Evolutionary conservation across 2,113 vertebrate species (phyloP).

Genomic region (Campylomormyrus tamandua): DNA sequence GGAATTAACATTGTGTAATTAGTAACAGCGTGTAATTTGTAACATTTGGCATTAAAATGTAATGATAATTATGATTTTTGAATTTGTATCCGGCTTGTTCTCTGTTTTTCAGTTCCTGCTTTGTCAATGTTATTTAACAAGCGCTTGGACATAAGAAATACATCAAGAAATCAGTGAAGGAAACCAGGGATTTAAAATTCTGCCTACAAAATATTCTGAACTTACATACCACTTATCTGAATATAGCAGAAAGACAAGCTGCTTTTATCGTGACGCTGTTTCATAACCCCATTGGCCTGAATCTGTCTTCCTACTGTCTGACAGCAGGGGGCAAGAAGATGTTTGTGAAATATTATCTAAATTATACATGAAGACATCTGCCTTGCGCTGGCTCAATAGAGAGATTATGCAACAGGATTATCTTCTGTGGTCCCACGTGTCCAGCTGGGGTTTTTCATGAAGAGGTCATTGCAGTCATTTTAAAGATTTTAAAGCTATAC

Average conservation of each 20-base stretch:
- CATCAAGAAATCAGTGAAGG: background rate
- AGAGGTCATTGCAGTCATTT: background rate
- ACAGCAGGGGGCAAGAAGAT: background rate
- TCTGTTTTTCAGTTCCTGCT: background rate
- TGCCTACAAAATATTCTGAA: background rate
- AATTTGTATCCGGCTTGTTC: background rate
- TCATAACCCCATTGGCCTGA: slow-evolving; percentile 8
- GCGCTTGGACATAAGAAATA: background rate
- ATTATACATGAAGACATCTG: slow-evolving; percentile 20
- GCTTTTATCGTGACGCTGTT: background rate
- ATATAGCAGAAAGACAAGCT: background rate
- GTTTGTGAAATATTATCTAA: slow-evolving; percentile 24
- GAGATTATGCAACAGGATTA: background rate
- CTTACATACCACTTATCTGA: background rate
- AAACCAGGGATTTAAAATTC: background rate
- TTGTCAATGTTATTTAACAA: background rate
- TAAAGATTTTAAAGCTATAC: background rate
- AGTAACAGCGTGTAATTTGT: too few species aligned
- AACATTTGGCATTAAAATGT: background rate
- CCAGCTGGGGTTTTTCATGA: background rate
- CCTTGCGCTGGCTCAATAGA: background rate
- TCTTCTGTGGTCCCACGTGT: background rate
- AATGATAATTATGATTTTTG: background rate
- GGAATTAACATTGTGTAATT: background rate
- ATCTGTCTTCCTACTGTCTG: slow-evolving; percentile 17